Evolutionary conservation across 1,140 invertebrate genomes (phyloP).

Genomic region (Laodelphax striatellus): DNA sequence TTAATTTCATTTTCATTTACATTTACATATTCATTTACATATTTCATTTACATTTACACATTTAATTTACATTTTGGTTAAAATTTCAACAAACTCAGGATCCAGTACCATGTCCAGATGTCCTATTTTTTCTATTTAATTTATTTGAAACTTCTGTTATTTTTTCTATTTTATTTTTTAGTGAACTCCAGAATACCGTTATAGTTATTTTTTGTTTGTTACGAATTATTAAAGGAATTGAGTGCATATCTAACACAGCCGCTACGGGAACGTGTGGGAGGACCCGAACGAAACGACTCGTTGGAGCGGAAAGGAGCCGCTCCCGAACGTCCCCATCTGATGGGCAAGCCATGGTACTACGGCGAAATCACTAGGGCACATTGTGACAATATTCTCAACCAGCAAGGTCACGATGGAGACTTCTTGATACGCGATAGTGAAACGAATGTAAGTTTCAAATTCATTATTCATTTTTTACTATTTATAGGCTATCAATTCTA

Average conservation of each 20-base stretch:
- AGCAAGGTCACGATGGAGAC: constrained; percentile 91
- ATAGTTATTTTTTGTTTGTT: constrained; percentile 4
- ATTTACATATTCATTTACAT: too few relatives aligned
- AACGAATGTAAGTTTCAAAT: constrained; percentile 75
- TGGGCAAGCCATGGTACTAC: constrained; percentile 91
- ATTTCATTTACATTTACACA: too few relatives aligned
- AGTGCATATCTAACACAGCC: constrained; percentile 78
- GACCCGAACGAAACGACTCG: constrained; percentile 21
- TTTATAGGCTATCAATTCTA: too few relatives aligned
- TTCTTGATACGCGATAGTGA: constrained; percentile 97
- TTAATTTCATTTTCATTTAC: too few relatives aligned
- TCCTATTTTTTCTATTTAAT: not conserved
- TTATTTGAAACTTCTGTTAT: constrained; percentile 2
- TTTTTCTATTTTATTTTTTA: constrained; percentile 12
- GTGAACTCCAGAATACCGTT: not conserved
- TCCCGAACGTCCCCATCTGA: constrained; percentile 52
- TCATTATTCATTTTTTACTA: too few relatives aligned
- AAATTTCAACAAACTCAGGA: too few relatives aligned
- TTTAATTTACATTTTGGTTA: too few relatives aligned
- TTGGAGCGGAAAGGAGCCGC: constrained; percentile 22
- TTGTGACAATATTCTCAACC: constrained; percentile 88
- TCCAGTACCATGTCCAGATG: too few relatives aligned
- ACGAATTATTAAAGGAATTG: constrained; percentile 44
- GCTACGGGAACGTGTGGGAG: constrained; percentile 27
- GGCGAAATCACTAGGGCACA: constrained; percentile 88